These are phyloP conservation scores for Solenopsis fugax DNA, from an alignment of 1,140 invertebrate species.

Conservation along the genomic window DNA sequence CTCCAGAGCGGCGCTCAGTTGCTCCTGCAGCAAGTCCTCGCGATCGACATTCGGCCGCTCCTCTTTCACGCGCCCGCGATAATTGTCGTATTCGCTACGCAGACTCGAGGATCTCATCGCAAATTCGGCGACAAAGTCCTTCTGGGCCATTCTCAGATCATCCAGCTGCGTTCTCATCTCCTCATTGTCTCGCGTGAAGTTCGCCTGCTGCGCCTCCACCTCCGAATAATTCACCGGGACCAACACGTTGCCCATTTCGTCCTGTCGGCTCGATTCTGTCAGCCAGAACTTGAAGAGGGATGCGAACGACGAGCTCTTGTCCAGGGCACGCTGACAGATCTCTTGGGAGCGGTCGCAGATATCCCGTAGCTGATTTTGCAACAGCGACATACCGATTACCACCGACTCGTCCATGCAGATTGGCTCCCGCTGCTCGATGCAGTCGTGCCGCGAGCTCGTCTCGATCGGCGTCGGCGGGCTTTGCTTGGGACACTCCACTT, in stretches of 20 bases:
- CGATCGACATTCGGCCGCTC: slow-evolving; percentile 23
- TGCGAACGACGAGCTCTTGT: slow-evolving; percentile 68
- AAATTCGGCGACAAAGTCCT: slow-evolving; percentile 35
- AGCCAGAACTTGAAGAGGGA: slow-evolving; percentile 62
- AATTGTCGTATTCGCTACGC: slow-evolving; percentile 52
- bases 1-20: slow-evolving; percentile 3
- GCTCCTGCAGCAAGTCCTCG: slow-evolving; percentile 46
- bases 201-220: slow-evolving; percentile 50
- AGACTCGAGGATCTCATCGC: slow-evolving; percentile 37
- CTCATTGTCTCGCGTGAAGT: slow-evolving; percentile 51
- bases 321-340: slow-evolving; percentile 67
- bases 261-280: slow-evolving; percentile 46
- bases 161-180: slow-evolving; percentile 62
- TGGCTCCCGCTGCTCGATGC: background rate
- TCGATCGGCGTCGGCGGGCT: background rate
- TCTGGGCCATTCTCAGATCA: slow-evolving; percentile 37
- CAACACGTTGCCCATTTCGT: background rate
- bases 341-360: slow-evolving; percentile 58
- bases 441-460: background rate
- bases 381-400: slow-evolving; percentile 62
- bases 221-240: slow-evolving; percentile 21
- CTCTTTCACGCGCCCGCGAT: slow-evolving; percentile 3
- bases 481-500: background rate
- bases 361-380: slow-evolving; percentile 66
- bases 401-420: slow-evolving; percentile 45